phyloP scores from a whole-genome alignment of 1,140 invertebrate species.

The Acromyrmex heyeri region DNA sequence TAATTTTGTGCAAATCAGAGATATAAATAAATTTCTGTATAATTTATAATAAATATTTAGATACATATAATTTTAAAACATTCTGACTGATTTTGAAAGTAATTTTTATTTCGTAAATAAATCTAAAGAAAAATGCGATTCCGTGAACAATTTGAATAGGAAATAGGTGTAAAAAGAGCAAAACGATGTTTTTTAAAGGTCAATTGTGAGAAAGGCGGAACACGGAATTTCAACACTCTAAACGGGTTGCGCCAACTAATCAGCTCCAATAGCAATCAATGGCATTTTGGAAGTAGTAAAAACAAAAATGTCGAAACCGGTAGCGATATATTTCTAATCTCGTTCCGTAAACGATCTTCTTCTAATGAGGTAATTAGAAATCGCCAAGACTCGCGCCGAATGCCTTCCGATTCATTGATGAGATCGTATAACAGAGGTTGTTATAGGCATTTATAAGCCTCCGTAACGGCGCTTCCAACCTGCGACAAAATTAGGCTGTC shows the following conservation, averaged over 20 bases:
- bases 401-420: slow-evolving; percentile 78
- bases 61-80: background rate
- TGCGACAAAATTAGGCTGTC: slow-evolving; percentile 81
- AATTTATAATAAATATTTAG: background rate
- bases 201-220: slow-evolving; percentile 43
- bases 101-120: background rate
- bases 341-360: slow-evolving; percentile 28
- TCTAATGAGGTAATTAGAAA: slow-evolving; percentile 72
- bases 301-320: slow-evolving; percentile 32
- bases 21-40: background rate
- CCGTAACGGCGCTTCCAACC: slow-evolving; percentile 59
- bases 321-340: slow-evolving; percentile 16
- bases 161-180: background rate
- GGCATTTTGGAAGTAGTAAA: background rate
- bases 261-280: background rate
- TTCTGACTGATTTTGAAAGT: background rate
- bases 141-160: background rate
- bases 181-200: slow-evolving; percentile 80
- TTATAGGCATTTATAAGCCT: slow-evolving; percentile 64
- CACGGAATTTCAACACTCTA: slow-evolving; percentile 49
- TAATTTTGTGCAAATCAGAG: background rate
- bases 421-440: slow-evolving; percentile 73
- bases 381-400: slow-evolving; percentile 72
- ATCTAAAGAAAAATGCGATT: slow-evolving; percentile 21
- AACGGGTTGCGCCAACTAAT: background rate